A percentile compares a stretch with the other conserved stretches of the same genome.
Evolutionary conservation across 2,888 invertebrate species (phyloP).

Genomic region (Furcula furcula): DNA sequence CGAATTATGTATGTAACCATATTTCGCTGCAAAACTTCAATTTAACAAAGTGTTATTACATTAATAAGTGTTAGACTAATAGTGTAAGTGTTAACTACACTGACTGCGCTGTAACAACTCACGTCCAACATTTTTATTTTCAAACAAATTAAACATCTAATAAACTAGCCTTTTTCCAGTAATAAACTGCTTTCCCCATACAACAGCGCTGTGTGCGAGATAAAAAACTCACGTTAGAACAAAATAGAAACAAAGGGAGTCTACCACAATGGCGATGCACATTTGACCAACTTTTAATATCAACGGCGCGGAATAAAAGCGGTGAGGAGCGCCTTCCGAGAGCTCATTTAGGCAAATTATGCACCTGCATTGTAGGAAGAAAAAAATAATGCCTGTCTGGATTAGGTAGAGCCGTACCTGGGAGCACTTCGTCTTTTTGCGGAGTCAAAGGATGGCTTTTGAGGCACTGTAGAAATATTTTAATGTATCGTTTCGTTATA

Average conservation of each 20-base stretch:
- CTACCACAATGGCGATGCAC: slow-evolving; percentile 54
- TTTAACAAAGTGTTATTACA: no score
- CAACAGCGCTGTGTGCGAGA: slow-evolving; percentile 17
- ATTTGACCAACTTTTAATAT: slow-evolving; percentile 69
- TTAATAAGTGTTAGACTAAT: no score
- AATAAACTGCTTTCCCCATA: slow-evolving; percentile 24
- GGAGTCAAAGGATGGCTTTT: background rate
- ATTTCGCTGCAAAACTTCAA: no score
- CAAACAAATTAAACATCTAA: slow-evolving; percentile 13
- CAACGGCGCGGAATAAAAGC: slow-evolving; percentile 53
- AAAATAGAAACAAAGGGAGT: slow-evolving; percentile 50
- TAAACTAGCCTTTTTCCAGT: slow-evolving; percentile 15
- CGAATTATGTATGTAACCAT: no score
- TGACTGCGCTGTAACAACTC: no score
- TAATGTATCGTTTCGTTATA: background rate
- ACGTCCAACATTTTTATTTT: background rate
- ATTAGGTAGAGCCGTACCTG: background rate
- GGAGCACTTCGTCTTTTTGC: background rate
- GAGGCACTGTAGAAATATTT: background rate
- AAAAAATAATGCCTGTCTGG: slow-evolving; percentile 31
- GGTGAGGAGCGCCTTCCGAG: slow-evolving; percentile 36
- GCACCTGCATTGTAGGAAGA: slow-evolving; percentile 45
- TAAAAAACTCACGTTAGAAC: slow-evolving; percentile 24
- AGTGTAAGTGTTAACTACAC: no score
- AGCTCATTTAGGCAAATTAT: slow-evolving; percentile 68